These are phyloP conservation scores for Stenchaetothrips biformis DNA, from an alignment of 2,888 invertebrate genomes.

Conservation along the genomic window DNA sequence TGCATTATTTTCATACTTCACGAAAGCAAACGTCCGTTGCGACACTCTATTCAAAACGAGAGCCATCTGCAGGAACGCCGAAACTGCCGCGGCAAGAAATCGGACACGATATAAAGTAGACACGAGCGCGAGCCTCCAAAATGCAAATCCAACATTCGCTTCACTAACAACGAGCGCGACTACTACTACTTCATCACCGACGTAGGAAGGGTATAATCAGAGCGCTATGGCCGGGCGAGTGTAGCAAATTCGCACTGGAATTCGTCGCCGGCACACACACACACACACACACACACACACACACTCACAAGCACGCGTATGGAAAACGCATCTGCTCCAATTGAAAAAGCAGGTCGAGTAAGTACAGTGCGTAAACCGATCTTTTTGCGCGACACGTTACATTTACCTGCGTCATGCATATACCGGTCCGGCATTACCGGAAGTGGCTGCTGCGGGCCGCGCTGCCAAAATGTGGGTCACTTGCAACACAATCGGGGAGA, in stretches of 20 bases:
- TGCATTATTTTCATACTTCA: no score
- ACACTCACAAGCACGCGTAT: background rate
- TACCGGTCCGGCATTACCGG: background rate
- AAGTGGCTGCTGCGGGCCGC: background rate
- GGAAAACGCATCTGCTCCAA: conserved; percentile 4
- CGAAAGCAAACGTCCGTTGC: no score
- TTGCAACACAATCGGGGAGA: background rate
- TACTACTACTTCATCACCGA: background rate
- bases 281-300: background rate
- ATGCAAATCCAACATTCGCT: background rate
- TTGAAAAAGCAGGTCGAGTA: background rate
- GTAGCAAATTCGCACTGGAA: conserved; percentile 14
- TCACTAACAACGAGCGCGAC: background rate
- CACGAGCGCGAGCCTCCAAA: background rate
- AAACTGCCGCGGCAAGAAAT: no score
- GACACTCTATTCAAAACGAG: no score
- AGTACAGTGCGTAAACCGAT: conserved; percentile 16
- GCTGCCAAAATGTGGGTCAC: conserved; percentile 5
- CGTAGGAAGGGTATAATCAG: background rate
- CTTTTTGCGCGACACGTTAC: background rate
- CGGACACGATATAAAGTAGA: no score
- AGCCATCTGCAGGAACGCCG: no score
- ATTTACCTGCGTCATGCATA: background rate
- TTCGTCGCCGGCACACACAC: background rate
- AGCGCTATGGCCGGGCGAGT: background rate